Percentiles rank a stretch among this genome's conserved stretches.
Evolutionary conservation across 2,113 vertebrate genomes (phyloP).

Genomic region (Nothocercus julius): DNA sequence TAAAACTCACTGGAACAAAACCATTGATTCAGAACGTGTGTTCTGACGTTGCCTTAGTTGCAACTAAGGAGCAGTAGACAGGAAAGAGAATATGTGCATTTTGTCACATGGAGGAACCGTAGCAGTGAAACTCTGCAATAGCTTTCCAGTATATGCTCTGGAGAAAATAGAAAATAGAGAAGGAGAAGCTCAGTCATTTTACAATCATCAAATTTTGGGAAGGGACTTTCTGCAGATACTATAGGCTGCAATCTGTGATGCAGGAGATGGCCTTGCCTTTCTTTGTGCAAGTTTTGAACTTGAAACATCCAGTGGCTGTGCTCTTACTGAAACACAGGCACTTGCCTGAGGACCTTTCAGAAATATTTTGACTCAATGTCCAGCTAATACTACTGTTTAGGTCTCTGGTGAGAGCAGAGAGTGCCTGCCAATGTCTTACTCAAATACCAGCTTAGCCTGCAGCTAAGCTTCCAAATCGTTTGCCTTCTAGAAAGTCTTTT

Average conservation of each 20-base stretch:
- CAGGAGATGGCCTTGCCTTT: not conserved
- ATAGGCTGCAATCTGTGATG: not conserved
- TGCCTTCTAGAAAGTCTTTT: not conserved
- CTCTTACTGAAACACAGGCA: not conserved
- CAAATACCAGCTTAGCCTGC: fast-evolving
- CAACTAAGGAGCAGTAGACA: not conserved
- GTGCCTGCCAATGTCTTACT: not conserved
- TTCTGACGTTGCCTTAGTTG: fast-evolving
- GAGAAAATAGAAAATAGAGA: not conserved
- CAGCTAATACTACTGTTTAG: not conserved
- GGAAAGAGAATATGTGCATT: fast-evolving
- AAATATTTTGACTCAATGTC: not conserved
- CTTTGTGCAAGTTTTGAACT: not conserved
- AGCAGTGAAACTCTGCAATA: not conserved
- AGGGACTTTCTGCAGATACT: not conserved
- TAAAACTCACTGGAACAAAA: fast-evolving
- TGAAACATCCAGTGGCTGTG: not conserved
- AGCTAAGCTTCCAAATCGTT: not conserved
- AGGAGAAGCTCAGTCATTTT: not conserved
- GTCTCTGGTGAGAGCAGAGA: not conserved
- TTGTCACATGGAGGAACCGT: not conserved
- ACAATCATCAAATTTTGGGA: fast-evolving
- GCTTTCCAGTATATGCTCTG: not conserved
- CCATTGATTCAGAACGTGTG: fast-evolving
- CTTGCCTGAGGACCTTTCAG: not conserved